Conservation (phyloP, 2,113 vertebrate genomes). For the Talpa occidentalis region DNA sequence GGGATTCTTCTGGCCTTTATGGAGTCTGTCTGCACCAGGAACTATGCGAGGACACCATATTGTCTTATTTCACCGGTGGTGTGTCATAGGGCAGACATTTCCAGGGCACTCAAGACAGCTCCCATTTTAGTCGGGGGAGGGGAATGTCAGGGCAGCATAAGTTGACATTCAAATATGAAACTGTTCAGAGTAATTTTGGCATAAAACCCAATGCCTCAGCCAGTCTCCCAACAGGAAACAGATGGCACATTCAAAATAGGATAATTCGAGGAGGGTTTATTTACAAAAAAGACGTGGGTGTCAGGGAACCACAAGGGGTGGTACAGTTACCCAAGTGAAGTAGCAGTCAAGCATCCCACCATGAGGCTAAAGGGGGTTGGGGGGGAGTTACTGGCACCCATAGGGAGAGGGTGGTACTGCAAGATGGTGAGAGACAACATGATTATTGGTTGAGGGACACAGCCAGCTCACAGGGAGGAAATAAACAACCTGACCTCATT, state of each 20-base stretch:
- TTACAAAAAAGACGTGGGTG: slow-evolving; percentile 14
- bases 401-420: neutral
- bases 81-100: neutral
- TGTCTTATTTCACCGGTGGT: neutral
- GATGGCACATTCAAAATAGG: slow-evolving; percentile 44
- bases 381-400: neutral
- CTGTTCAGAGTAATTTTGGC: neutral
- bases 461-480: neutral
- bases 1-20: neutral
- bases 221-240: slow-evolving; percentile 38
- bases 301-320: slow-evolving; percentile 1
- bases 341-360: neutral
- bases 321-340: neutral
- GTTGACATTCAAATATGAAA: slow-evolving; percentile 13
- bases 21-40: neutral
- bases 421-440: neutral
- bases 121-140: neutral
- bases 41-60: neutral
- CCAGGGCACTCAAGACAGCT: neutral
- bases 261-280: slow-evolving; percentile 15
- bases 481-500: neutral
- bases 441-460: neutral
- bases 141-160: neutral
- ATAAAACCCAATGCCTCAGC: neutral
- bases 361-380: neutral